Evolutionary conservation across 2,113 vertebrate species (phyloP).

Genomic region (Tragelaphus strepsiceros): DNA sequence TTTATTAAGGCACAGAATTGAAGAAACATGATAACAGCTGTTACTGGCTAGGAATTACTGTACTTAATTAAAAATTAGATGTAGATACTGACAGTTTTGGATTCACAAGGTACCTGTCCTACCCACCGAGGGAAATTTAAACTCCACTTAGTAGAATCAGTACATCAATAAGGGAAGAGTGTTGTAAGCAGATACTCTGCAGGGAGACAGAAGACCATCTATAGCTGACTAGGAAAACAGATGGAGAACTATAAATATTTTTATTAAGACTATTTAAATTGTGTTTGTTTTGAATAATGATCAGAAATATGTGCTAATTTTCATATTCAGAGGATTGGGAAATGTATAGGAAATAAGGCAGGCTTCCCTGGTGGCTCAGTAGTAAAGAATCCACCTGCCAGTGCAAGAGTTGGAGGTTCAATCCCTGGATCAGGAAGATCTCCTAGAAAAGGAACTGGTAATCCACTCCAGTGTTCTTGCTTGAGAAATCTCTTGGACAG

Average conservation of each 20-base stretch:
- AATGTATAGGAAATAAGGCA: background rate
- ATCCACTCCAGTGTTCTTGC: background rate
- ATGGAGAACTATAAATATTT: background rate
- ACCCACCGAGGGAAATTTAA: conserved; percentile 28
- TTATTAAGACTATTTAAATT: background rate
- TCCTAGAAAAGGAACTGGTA: background rate
- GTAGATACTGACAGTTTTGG: conserved; percentile 39
- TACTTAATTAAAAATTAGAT: conserved; percentile 70
- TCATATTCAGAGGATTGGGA: background rate
- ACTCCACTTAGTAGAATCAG: conserved; percentile 32
- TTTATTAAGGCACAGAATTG: conserved; percentile 48
- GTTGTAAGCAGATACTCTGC: background rate
- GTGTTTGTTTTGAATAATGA: background rate
- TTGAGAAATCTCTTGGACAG: background rate
- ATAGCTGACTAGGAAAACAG: background rate
- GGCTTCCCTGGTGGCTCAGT: background rate
- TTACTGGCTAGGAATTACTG: conserved; percentile 49
- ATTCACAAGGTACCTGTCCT: conserved; percentile 34
- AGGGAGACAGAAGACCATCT: background rate
- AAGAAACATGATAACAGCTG: conserved; percentile 56
- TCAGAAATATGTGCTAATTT: background rate
- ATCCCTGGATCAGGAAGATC: background rate
- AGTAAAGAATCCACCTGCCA: background rate
- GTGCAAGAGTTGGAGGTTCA: background rate
- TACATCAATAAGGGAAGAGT: background rate